A percentile compares a stretch with the other conserved stretches of the same genome.
These are phyloP conservation scores for Motacilla tschutschensis DNA, from an alignment of 2,113 vertebrate species.

Conservation along the genomic window DNA sequence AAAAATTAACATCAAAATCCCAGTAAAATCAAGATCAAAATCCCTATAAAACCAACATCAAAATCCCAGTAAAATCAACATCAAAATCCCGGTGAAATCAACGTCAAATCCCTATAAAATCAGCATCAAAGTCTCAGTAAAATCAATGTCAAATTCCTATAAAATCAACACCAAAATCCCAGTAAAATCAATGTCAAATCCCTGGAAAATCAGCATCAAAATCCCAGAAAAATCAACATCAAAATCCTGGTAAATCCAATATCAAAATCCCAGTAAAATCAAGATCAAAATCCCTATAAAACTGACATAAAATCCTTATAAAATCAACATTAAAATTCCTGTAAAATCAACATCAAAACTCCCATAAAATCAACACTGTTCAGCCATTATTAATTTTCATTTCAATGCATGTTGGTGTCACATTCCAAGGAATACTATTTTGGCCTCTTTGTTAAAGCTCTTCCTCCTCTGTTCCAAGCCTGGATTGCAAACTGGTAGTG, in stretches of 20 bases:
- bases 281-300: fast-evolving
- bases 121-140: fast-evolving
- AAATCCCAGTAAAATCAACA: fast-evolving
- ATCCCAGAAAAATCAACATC: fast-evolving
- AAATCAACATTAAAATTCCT: not conserved
- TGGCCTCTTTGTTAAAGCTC: not conserved
- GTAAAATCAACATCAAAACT: not conserved
- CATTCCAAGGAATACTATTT: not conserved
- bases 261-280: fast-evolving
- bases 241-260: fast-evolving
- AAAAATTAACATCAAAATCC: not conserved
- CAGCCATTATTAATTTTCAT: not conserved
- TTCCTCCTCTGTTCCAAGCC: not conserved
- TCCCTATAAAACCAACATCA: fast-evolving
- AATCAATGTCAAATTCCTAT: not conserved
- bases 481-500: fast-evolving
- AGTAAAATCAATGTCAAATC: fast-evolving
- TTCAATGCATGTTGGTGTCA: not conserved
- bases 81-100: not conserved
- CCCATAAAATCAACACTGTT: not conserved
- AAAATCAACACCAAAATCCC: not conserved
- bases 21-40: fast-evolving
- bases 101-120: fast-evolving
- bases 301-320: fast-evolving
- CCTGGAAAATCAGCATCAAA: no score